Evolutionary conservation across 2,797 vertebrate genomes (phyloP), one percentile per base, ranked within the genome.

Genomic region (Argentina silus): DNA sequence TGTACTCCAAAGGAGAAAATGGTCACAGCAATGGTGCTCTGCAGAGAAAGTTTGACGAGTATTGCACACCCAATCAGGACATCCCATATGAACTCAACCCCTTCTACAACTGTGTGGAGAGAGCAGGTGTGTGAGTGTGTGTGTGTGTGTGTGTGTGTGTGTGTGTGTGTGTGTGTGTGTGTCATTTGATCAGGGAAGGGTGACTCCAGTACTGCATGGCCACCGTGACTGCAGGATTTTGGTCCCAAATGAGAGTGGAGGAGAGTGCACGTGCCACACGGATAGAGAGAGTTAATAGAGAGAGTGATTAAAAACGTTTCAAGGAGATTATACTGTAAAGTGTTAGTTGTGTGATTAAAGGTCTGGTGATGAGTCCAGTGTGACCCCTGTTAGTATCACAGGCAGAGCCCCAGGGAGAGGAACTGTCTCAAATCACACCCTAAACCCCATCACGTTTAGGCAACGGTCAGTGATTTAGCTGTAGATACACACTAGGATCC

Each of bases 71-170:
- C 1, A 81, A 0, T 8, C 73, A 73, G 9, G 62, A 48, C 0
- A 43, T 93, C 48, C 83, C 91, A 0, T 78, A 92, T 19, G 93
- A 94, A 1, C 5, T 82, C 19, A 95, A 94, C 73, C 94, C 94
- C 48, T 95, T 95, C 86, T 95, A 88, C 86, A 90, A 82, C 74
- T 95, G 94, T 67, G 82, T 95, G 50, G 86, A 93, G 69, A 87
- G 57, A 88, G 82, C 89, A 88, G 94, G 94, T 95, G 44, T 60
- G 73, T 68, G 86, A 81, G n/a, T 73, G 36, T 43, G 27, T 47
- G 42, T 17, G 7, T 43, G 9, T 44, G 21, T 68, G 55, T 51
- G 45, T 75, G 47, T 42, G 65, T 36, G 69, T 6, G 3, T 14
- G 9, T 7, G 48, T 51, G 19, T 56, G 56, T 17, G 51, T 55